Conservation (phyloP, 1,140 invertebrate genomes). For the Neodiprion fabricii region DNA sequence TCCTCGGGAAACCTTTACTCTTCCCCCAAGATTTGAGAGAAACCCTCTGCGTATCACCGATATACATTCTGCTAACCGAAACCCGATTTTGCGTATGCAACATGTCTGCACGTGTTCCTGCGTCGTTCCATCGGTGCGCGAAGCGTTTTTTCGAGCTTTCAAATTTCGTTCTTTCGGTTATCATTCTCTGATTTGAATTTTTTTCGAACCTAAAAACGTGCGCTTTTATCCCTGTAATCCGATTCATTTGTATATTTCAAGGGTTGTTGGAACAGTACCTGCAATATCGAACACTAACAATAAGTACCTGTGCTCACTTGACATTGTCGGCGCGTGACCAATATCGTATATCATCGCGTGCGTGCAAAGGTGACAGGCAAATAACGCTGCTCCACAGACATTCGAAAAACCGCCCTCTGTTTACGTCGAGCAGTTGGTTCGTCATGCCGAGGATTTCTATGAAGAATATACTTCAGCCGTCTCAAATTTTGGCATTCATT, state of each 20-base stretch:
- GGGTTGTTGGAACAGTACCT: too few species aligned
- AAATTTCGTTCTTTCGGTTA: too few species aligned
- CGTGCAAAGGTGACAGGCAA: background rate
- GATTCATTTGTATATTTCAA: too few species aligned
- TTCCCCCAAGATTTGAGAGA: conserved; percentile 8
- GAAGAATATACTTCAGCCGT: background rate
- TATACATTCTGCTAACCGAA: background rate
- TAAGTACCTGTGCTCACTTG: too few species aligned
- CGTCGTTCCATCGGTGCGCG: too few species aligned
- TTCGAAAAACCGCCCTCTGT: background rate
- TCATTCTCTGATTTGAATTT: too few species aligned
- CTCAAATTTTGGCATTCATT: background rate
- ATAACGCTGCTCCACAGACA: background rate
- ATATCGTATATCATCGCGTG: background rate
- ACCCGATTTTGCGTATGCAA: background rate
- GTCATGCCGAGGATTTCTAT: background rate
- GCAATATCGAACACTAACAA: too few species aligned
- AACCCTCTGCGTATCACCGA: background rate
- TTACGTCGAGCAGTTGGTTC: background rate
- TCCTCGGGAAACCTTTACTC: background rate
- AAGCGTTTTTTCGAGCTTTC: too few species aligned
- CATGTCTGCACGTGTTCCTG: too few species aligned
- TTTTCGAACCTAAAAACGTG: too few species aligned
- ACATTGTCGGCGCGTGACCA: background rate
- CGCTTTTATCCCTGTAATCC: too few species aligned